Evolutionary conservation across 2,113 vertebrate species (phyloP).

Genomic region (Pogona vitticeps): DNA sequence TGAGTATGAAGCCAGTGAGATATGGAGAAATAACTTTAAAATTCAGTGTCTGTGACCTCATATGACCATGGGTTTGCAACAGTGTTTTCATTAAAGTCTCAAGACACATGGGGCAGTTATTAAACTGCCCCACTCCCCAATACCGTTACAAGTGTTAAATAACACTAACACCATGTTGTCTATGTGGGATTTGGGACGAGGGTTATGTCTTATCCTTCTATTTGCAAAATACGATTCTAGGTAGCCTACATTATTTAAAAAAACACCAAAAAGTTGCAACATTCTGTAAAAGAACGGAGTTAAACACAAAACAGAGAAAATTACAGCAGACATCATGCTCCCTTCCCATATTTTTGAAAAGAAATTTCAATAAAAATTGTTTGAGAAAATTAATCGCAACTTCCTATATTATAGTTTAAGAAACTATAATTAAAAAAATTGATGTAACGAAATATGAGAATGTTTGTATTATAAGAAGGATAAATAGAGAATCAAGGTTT

Average conservation of each 20-base stretch:
- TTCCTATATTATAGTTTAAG: neutral
- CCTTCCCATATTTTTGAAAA: neutral
- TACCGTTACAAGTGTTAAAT: neutral
- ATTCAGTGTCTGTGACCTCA: constrained; percentile 8
- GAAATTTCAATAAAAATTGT: neutral
- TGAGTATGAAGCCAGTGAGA: too few relatives aligned
- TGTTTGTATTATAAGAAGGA: too few relatives aligned
- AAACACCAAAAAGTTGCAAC: neutral
- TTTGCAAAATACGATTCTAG: neutral
- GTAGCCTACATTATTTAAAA: neutral
- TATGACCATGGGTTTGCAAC: neutral
- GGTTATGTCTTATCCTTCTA: neutral
- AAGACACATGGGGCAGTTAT: too few relatives aligned
- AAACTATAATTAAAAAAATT: neutral
- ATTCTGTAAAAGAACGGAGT: neutral
- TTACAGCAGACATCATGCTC: neutral
- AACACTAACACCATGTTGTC: neutral
- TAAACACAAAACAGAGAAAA: neutral
- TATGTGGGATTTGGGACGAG: neutral
- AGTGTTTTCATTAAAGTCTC: neutral
- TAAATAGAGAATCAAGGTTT: too few relatives aligned
- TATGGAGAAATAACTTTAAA: constrained; percentile 21
- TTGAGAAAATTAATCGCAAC: neutral
- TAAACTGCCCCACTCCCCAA: too few relatives aligned
- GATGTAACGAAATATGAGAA: too few relatives aligned